Evolutionary conservation across 2,888 invertebrate species (phyloP), one percentile per base, ranked within the genome.

Genomic region (Operophtera brumata): DNA sequence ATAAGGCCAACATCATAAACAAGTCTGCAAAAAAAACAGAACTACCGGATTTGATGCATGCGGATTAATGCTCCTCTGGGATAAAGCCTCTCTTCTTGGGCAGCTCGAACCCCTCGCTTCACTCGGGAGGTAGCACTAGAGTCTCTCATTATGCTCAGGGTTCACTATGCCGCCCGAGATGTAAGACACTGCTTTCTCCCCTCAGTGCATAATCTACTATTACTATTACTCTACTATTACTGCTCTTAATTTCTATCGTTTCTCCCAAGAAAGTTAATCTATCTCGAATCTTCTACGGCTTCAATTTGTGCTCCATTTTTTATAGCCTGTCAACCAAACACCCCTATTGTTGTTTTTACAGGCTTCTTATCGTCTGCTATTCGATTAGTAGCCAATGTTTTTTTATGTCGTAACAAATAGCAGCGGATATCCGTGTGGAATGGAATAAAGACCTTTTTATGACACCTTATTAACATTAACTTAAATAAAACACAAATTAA

Each of bases 361-460:
- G 47, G 25, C 36, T 47, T 56, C 43, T 56, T 52, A 56, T 51
- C 49, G 6, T 34, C 11, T 6, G 12, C 41, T 32, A 53, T 47
- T 53, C 37, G 37, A 42, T 53, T 39, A 39, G 32, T 20, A 2
- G 6, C 6, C 8, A 14, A 2, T 20, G 12, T 41, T 36, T 43
- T n/a, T 50, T 44, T n/a, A 11, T 36, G 12, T 9, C 6, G 32
- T 14, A n/a, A 13, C 32, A 40, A 20, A 25, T 44, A 30, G 11
- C 13, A 20, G 25, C 49, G 50, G 50, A 55, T 50, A 50, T 55
- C 55, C 55, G 54, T 7, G 20, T 6, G 10, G 14, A 32, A 50
- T 26, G 42, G 28, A 37, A 30, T 36, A 46, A 47, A 55, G 39
- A 41, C 25, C 41, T 45, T 54, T 49, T 54, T 54, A 34, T 37